phyloP scores from a whole-genome alignment of 2,113 vertebrate species.

The Butorides virescens region DNA sequence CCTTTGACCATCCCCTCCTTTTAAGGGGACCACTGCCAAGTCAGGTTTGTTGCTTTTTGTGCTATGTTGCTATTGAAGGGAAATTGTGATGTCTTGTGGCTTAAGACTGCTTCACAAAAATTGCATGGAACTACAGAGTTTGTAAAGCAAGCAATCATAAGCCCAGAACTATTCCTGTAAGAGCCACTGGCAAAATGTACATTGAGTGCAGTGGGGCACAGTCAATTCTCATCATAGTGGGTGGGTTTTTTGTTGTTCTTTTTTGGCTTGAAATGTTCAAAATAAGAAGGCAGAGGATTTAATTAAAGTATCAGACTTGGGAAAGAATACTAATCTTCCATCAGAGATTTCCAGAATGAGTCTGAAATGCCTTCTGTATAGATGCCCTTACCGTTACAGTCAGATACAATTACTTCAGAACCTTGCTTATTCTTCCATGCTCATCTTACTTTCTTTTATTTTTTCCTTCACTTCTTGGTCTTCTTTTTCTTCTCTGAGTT shows the following conservation, averaged over 20 bases:
- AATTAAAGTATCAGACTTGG: not conserved
- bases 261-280: not conserved
- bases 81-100: not conserved
- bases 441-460: not conserved
- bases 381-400: accelerated
- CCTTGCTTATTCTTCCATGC: not conserved
- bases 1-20: not conserved
- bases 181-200: not conserved
- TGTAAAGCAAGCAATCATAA: not conserved
- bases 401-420: not conserved
- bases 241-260: not conserved
- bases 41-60: not conserved
- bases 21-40: not conserved
- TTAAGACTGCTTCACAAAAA: not conserved
- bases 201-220: not conserved
- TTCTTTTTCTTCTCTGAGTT: not conserved
- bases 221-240: not conserved
- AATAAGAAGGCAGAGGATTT: not conserved
- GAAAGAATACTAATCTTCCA: not conserved
- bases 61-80: not conserved
- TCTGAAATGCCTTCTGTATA: not conserved
- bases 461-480: not conserved
- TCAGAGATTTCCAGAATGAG: not conserved
- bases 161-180: not conserved
- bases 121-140: not conserved